Evolutionary conservation across 2,888 invertebrate species (phyloP), one percentile per base, ranked within the genome.

Genomic region (Brachyptera putata): DNA sequence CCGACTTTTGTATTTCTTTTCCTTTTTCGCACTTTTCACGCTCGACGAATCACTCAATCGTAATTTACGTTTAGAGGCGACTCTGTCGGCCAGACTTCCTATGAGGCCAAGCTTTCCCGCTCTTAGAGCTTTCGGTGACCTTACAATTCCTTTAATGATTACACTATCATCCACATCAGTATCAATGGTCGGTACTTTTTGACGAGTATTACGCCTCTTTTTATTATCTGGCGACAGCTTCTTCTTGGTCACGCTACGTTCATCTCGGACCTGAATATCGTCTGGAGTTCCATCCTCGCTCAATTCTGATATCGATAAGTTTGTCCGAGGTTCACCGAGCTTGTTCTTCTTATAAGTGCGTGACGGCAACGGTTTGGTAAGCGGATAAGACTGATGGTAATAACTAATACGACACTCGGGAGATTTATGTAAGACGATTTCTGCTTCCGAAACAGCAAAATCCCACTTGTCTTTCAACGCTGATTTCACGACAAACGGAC

Each of bases 371-470:
- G 41, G 41, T 18, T 16, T 16, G n/a, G 41, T 16, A 21, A 16
- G 18, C 9, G 41, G 41, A 21, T 41, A 41, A 7, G 21, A 11
- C 18, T 41, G 18, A 21, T 21, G 21, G 18, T 18, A 41, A 21
- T 41, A 41, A 16, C 16, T 5, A 2, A 41, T 3, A 1, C 41
- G 41, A 9, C 13, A 7, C 41, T 41, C 41, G 14, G 16, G 18
- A 5, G 41, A 5, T 11, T 13, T 4, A 7, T 16, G 18, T 18
- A 41, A 41, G 11, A 91, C 76, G 56, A 76, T 76, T 68, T 86
- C 85, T 0, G 91, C 90, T 75, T 91, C 91, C n/a, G 80, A 77
- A 0, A 91, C 83, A 0, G 91, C 91, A 48, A 79, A 75, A 34
- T 80, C 77, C 91, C 93, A 93, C 58, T 81, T 79, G 2, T 75